Evolutionary conservation across 2,113 vertebrate genomes (phyloP), one percentile per base, ranked within the genome.

Genomic region (Reinhardtius hippoglossoides): DNA sequence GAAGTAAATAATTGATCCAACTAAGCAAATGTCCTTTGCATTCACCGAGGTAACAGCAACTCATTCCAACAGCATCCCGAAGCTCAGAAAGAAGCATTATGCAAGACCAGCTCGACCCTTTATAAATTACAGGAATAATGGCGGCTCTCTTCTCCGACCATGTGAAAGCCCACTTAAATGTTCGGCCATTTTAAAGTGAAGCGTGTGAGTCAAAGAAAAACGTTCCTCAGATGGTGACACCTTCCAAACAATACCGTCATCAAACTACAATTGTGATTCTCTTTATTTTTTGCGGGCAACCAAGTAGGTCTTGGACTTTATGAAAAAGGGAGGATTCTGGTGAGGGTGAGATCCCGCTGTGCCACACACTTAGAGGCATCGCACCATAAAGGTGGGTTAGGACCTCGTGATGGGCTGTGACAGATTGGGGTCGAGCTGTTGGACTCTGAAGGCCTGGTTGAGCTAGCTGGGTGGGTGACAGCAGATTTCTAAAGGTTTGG

Each of bases 371-470:
- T 79, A 52, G 86, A 77, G 65, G 80, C 69, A 57, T 64, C 81
- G 52, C 40, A 56, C 60, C 78, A 78, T 76, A 76, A 86, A 84
- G 74, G 74, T 84, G 85, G 86, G 86, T 89, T 70, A 70, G 84
- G 87, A 91, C 83, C 84, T 69, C 16, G 46, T 89, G 90, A 92
- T 64, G 88, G 82, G 81, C 87, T 76, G 84, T 93, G 92, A 92
- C 92, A 93, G 92, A 93, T 93, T 92, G 87, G 80, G 91, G 89
- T 91, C 74, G 69, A 83, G 78, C 63, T 20, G 10, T 83, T 87
- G 90, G 84, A 76, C 72, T 87, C 68, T 83, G 85, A 82, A 68
- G 76, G 58, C 74, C 71, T 81, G 75, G 85, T 69, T 55, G 68
- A 80, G 85, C 81, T 54, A 2, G 71, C 82, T 81, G 85, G 88